Base-by-base conservation (phyloP, 2,888 invertebrate species). In the Chymomyza caudatula region DNA sequence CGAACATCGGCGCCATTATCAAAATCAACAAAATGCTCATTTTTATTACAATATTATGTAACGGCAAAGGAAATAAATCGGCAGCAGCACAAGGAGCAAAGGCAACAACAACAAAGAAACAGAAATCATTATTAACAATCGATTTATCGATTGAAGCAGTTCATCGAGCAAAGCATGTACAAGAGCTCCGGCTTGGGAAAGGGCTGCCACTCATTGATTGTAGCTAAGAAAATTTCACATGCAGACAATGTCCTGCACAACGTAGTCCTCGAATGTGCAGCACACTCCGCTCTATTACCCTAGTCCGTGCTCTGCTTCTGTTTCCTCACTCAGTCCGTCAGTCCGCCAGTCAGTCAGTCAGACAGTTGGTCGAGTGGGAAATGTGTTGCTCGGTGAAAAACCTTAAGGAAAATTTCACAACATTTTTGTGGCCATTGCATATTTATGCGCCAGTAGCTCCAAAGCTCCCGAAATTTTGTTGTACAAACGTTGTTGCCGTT, bases 141-240 rank as follows among this genome's bases (percentile, higher is more conserved):
- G 78, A 76, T 80, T 76, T 37, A 80, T 81, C 74, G 82, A 84
- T 81, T 77, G 65, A 20, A 23, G 47, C 29, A 37, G 29, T 37
- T 37, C 29, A 37, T 37, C 29, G 29, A 8, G 11, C 29, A 37
- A 37, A 11, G 29, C 4, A 37, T 11, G 29, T 37, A 11, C 29
- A 37, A 37, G 29, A 3, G 11, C 11, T 37, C 2, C n/a, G 15
- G 47, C 4, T 11, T 8, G 2, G 25, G 47, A 60, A 52, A 23
- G 56, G 2, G 13, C 43, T 57, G 3, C 11, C 29, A 11, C 25
- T 42, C 2, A 23, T 19, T 17, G 23, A 44, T 22, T 54, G 47
- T 57, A 29, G 44, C 42, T 29, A 22, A 44, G 11, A 23, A 57
- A 60, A 63, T 69, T 71, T 65, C 49, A 61, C 47, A 55, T 67